Percentiles rank a stretch among this genome's conserved stretches.
phyloP scores from a whole-genome alignment of 2,113 vertebrate species.

The mouse (Mus musculus) region GRCm39 chr6:104485501-104486000 shows the following conservation, averaged over 20 bases:
- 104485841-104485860: background rate
- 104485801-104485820: constrained; percentile 23
- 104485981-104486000: background rate
- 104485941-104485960: background rate
- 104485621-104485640: constrained; percentile 4
- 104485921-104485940: background rate
- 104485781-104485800: background rate
- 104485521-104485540: background rate
- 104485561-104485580: accelerated
- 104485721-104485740: constrained; percentile 60
- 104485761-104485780: background rate
- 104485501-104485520: background rate
- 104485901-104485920: background rate
- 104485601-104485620: background rate
- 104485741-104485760: constrained; percentile 34
- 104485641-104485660: constrained; percentile 29
- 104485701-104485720: background rate
- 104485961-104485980: background rate
- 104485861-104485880: background rate
- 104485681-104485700: constrained; percentile 7
- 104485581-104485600: background rate
- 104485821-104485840: background rate
- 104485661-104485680: constrained; percentile 41
- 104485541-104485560: background rate
- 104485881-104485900: background rate